Percentiles rank a stretch among this genome's conserved stretches.
These are phyloP conservation scores for Epizoanthus scotinus DNA, from an alignment of 92 coral and sea anemone species.

Conservation along the genomic window DNA sequence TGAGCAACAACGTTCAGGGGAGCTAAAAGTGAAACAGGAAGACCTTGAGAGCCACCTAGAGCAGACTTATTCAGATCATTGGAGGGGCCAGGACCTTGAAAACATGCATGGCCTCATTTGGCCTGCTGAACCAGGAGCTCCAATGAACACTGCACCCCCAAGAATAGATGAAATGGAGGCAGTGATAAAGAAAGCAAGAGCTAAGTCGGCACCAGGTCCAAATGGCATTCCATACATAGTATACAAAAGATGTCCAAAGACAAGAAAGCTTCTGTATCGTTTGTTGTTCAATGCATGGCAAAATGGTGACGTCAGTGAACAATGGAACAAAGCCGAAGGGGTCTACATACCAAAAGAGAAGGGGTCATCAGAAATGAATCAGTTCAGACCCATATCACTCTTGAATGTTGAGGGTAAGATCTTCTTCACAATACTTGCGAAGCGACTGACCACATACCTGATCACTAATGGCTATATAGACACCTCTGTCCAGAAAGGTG, in stretches of 20 bases:
- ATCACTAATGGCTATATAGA: constrained; percentile 19
- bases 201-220: too few species aligned
- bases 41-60: background rate
- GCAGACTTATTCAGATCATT: background rate
- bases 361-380: constrained; percentile 13
- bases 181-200: too few species aligned
- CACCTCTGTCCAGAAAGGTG: constrained; percentile 16
- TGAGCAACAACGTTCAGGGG: constrained; percentile 10
- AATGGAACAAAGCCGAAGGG: background rate
- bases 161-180: background rate
- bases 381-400: constrained; percentile 36
- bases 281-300: too few species aligned
- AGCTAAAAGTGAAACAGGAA: background rate
- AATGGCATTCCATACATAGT: too few species aligned
- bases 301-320: too few species aligned
- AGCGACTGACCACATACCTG: background rate
- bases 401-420: constrained; percentile 36
- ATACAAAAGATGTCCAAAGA: too few species aligned
- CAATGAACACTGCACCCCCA: constrained; percentile 20
- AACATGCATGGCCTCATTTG: constrained; percentile 3
- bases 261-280: too few species aligned
- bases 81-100: background rate
- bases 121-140: constrained; percentile 21
- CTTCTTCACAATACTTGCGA: constrained; percentile 7
- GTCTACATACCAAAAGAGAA: constrained; percentile 32